A percentile compares a stretch with the other conserved stretches of the same genome.
These are phyloP conservation scores for Rhadinocentrus ornatus DNA, from an alignment of 2,797 vertebrate species.

Conservation along the genomic window DNA sequence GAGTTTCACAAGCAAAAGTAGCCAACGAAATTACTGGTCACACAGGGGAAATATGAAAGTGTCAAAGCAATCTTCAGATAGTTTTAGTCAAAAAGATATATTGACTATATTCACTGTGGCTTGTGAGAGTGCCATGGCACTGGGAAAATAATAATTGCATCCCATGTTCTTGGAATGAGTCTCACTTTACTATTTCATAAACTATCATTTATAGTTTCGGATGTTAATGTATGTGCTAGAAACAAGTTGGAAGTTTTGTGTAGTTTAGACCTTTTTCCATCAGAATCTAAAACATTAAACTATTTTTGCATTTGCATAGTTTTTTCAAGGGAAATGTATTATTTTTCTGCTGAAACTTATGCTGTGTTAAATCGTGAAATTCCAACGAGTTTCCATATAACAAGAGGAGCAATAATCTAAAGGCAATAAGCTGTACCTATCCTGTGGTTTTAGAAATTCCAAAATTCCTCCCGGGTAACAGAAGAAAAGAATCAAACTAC, in stretches of 20 bases:
- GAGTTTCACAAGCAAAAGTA: slow-evolving; percentile 20
- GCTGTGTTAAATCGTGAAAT: slow-evolving; percentile 40
- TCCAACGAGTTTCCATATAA: slow-evolving; percentile 29
- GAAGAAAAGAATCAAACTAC: slow-evolving; percentile 42
- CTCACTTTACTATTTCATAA: slow-evolving; percentile 1
- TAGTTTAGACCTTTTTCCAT: slow-evolving; percentile 9
- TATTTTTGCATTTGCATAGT: background rate
- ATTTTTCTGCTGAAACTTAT: slow-evolving; percentile 28
- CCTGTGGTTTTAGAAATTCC: slow-evolving; percentile 24
- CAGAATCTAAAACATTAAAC: background rate
- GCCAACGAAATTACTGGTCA: slow-evolving; percentile 9
- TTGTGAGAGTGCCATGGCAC: slow-evolving; percentile 6
- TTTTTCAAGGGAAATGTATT: background rate
- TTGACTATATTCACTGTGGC: slow-evolving; percentile 1
- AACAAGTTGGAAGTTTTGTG: background rate
- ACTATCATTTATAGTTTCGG: slow-evolving; percentile 3
- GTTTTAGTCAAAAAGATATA: slow-evolving; percentile 15
- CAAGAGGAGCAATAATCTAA: slow-evolving; percentile 30
- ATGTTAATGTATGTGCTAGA: background rate
- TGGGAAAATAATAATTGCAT: slow-evolving; percentile 9
- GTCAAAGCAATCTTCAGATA: slow-evolving; percentile 4
- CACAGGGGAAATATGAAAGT: slow-evolving; percentile 17
- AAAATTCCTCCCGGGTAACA: slow-evolving; percentile 38
- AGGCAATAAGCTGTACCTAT: slow-evolving; percentile 31
- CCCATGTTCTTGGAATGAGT: slow-evolving; percentile 5